Evolutionary conservation across 2,888 invertebrate species (phyloP).

Genomic region (Troilus luridus): DNA sequence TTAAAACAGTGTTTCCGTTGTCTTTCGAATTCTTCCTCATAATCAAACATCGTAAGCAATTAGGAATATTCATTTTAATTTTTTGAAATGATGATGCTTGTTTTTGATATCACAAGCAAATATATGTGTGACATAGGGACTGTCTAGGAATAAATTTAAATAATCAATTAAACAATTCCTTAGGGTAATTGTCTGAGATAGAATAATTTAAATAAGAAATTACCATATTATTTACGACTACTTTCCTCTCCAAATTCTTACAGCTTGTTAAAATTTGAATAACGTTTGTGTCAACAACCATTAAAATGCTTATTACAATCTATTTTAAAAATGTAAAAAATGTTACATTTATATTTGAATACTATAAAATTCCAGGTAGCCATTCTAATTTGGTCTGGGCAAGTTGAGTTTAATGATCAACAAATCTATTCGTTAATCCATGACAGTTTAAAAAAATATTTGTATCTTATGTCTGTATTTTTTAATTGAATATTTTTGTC

Average conservation of each 20-base stretch:
- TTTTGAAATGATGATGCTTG: not conserved
- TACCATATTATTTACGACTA: not conserved
- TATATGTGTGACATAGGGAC: not conserved
- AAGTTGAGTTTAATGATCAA: not conserved
- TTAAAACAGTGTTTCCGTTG: too few species aligned
- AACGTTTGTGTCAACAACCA: too few species aligned
- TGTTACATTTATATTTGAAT: not conserved
- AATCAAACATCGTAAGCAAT: not conserved
- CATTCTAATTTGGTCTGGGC: not conserved
- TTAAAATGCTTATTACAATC: too few species aligned
- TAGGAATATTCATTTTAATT: not conserved
- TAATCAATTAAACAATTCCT: not conserved
- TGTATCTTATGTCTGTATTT: not conserved
- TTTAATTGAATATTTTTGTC: not conserved
- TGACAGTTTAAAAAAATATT: not conserved
- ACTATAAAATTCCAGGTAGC: not conserved
- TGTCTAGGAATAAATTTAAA: not conserved
- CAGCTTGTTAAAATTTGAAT: not conserved
- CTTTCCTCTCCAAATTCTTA: not conserved
- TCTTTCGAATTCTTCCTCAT: not conserved
- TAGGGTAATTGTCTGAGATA: not conserved
- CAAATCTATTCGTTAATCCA: not conserved
- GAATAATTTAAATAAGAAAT: not conserved
- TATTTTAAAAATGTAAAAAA: not conserved
- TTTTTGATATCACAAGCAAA: not conserved